Conservation (phyloP, 92 coral and sea anemone genomes). For the Parazoanthus atlanticus region DNA sequence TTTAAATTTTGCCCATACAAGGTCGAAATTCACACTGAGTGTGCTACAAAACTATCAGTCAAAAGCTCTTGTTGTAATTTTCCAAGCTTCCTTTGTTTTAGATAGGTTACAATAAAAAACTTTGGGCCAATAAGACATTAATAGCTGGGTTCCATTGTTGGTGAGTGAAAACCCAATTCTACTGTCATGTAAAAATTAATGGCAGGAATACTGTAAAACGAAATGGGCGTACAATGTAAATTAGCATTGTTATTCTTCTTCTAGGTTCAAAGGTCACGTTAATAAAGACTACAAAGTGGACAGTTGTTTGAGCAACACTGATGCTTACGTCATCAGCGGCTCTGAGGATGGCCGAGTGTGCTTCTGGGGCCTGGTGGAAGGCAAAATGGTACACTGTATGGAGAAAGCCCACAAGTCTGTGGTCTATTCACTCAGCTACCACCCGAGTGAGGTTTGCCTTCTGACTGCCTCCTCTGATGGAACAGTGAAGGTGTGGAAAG, state of each 20-base stretch:
- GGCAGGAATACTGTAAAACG: background rate
- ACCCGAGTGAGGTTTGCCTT: constrained; percentile 78
- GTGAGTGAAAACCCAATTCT: too few relatives aligned
- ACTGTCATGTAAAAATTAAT: too few relatives aligned
- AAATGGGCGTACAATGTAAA: too few relatives aligned
- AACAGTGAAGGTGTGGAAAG: constrained; percentile 91
- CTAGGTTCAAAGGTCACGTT: constrained; percentile 89
- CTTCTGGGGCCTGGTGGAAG: constrained; percentile 96
- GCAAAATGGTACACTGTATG: constrained; percentile 74
- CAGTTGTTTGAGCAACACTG: constrained; percentile 89
- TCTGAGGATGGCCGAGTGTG: constrained; percentile 92
- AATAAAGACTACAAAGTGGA: constrained; percentile 95
- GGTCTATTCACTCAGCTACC: constrained; percentile 84
- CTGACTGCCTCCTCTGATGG: constrained; percentile 96
- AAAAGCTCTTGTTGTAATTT: too few relatives aligned
- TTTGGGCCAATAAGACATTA: too few relatives aligned
- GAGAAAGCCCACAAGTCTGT: constrained; percentile 82
- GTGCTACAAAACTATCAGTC: too few relatives aligned
- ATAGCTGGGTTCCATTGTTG: too few relatives aligned
- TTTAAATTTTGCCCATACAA: too few relatives aligned
- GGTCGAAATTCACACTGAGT: too few relatives aligned
- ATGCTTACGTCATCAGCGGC: constrained; percentile 89
- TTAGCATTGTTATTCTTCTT: background rate
- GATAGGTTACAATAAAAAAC: too few relatives aligned
- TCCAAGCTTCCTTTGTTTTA: too few relatives aligned